Percentiles rank a stretch among this genome's conserved stretches.
These are phyloP conservation scores for zebrafish (Danio rerio) DNA, from an alignment of 2,113 vertebrate genomes.

Conservation along the genomic window GRCz12tu NC_133177.1:61250501-61251000, in stretches of 20 bases:
- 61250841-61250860: constrained; percentile 48
- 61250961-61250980: not conserved
- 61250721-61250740: constrained; percentile 66
- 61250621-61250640: constrained; percentile 57
- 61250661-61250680: constrained; percentile 56
- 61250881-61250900: constrained; percentile 23
- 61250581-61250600: constrained; percentile 14
- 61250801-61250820: constrained; percentile 24
- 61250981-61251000: too few species aligned
- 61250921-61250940: not conserved
- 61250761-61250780: constrained; percentile 58
- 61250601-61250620: not conserved
- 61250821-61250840: constrained; percentile 11
- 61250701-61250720: constrained; percentile 64
- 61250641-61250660: constrained; percentile 76
- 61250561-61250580: constrained; percentile 33
- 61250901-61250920: constrained; percentile 9
- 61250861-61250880: constrained; percentile 20
- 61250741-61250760: constrained; percentile 74
- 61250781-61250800: constrained; percentile 66
- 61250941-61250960: not conserved
- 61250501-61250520: constrained; percentile 31
- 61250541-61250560: not conserved
- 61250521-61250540: constrained; percentile 32
- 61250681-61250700: constrained; percentile 67